A percentile compares a stretch with the other conserved stretches of the same genome.
phyloP scores from a whole-genome alignment of 2,797 vertebrate genomes.

The Mormyrus proboscirostris region DNA sequence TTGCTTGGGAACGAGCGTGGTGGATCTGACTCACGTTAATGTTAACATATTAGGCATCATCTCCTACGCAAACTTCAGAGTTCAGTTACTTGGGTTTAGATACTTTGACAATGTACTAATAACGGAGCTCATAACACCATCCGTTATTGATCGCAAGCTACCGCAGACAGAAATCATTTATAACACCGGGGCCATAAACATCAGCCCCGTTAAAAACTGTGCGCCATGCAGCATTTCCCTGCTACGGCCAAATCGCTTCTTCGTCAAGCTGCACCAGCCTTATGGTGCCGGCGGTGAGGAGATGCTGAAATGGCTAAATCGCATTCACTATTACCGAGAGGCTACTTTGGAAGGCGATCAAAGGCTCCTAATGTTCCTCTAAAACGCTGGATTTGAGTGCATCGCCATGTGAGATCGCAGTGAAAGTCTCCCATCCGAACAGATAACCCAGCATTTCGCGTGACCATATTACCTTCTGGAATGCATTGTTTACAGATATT shows the following conservation, averaged over 20 bases:
- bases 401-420: neutral
- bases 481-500: slow-evolving; percentile 3
- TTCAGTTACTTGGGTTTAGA: neutral
- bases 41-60: neutral
- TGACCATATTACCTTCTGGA: neutral
- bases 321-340: neutral
- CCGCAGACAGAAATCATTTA: neutral
- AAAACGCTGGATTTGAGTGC: neutral
- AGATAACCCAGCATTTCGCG: neutral
- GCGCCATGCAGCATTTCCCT: neutral
- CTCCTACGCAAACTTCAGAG: neutral
- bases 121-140: neutral
- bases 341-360: neutral
- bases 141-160: neutral
- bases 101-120: slow-evolving; percentile 1
- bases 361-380: neutral
- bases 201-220: neutral
- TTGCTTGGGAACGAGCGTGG: neutral
- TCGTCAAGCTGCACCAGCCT: neutral
- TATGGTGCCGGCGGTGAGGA: neutral
- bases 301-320: neutral
- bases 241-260: neutral
- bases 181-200: neutral
- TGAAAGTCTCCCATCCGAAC: neutral
- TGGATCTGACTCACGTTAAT: neutral